A percentile compares a stretch with the other conserved stretches of the same genome.
These are phyloP conservation scores for Fregata magnificens DNA, from an alignment of 2,113 vertebrate species.

Conservation along the genomic window DNA sequence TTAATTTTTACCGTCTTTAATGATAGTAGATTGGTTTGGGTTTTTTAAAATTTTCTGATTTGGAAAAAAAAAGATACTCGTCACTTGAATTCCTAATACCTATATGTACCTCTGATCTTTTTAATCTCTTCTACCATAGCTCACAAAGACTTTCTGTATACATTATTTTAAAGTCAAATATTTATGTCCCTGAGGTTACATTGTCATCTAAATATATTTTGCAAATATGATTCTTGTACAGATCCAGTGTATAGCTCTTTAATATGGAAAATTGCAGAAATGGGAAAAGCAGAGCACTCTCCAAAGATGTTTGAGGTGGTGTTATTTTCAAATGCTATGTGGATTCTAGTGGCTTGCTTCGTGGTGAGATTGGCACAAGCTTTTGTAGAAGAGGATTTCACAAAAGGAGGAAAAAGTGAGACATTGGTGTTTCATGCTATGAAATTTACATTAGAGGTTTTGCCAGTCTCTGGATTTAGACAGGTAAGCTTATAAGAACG, in stretches of 20 bases:
- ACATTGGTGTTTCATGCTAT: fast-evolving
- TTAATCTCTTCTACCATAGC: not conserved
- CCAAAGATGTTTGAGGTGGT: not conserved
- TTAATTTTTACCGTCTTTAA: not conserved
- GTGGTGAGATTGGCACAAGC: fast-evolving
- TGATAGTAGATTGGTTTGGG: not conserved
- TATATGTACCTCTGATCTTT: not conserved
- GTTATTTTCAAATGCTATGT: not conserved
- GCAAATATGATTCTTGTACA: not conserved
- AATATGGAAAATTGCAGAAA: not conserved
- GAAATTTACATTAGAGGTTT: not conserved
- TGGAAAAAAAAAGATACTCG: not conserved
- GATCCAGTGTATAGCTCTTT: not conserved
- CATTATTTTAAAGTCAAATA: not conserved
- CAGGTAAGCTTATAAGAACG: not conserved
- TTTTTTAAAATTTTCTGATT: not conserved
- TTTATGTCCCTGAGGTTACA: not conserved
- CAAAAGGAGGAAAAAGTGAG: not conserved
- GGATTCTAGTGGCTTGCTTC: not conserved
- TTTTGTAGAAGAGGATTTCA: not conserved
- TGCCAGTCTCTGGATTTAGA: not conserved
- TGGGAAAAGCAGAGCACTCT: not conserved
- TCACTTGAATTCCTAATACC: not conserved
- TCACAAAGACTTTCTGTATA: not conserved
- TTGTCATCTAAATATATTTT: not conserved